Evolutionary conservation across 1,140 invertebrate species (phyloP).

Genomic region (Drosophila repletoides): DNA sequence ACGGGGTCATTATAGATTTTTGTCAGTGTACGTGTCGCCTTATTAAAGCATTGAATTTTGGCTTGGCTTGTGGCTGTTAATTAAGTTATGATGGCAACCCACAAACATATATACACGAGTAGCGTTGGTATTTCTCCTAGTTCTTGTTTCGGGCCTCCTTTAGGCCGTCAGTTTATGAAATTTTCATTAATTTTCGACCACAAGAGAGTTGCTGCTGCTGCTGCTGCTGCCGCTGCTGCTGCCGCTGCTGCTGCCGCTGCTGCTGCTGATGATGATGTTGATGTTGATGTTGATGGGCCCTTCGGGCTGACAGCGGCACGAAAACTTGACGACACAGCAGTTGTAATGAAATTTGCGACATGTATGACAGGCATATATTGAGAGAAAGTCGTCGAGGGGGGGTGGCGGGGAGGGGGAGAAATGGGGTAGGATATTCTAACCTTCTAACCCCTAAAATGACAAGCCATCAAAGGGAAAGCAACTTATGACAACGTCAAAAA

Average conservation of each 20-base stretch:
- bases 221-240: constrained; percentile 25
- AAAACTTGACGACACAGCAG: constrained; percentile 79
- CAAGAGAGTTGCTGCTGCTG: constrained; percentile 60
- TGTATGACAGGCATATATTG: constrained; percentile 64
- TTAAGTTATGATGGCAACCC: constrained; percentile 77
- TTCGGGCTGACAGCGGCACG: constrained; percentile 71
- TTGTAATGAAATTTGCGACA: constrained; percentile 78
- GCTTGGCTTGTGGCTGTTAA: constrained; percentile 66
- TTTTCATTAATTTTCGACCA: constrained; percentile 80
- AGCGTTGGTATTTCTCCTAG: constrained; percentile 43
- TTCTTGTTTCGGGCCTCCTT: constrained; percentile 23
- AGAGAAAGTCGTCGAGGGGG: background rate
- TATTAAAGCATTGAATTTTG: constrained; percentile 49
- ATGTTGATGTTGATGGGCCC: constrained; percentile 50
- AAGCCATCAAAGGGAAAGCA: constrained; percentile 33
- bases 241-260: constrained; percentile 25
- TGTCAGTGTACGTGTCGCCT: constrained; percentile 20
- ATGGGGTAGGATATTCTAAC: background rate
- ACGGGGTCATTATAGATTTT: too few relatives aligned
- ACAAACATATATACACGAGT: constrained; percentile 66
- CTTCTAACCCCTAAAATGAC: constrained; percentile 10
- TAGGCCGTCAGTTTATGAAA: constrained; percentile 70
- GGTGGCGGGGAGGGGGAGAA: background rate
- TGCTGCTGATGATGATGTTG: constrained; percentile 17
- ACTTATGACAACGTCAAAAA: constrained; percentile 67